Evolutionary conservation across 2,888 invertebrate species (phyloP).

Genomic region (Schizotus pectinicornis): DNA sequence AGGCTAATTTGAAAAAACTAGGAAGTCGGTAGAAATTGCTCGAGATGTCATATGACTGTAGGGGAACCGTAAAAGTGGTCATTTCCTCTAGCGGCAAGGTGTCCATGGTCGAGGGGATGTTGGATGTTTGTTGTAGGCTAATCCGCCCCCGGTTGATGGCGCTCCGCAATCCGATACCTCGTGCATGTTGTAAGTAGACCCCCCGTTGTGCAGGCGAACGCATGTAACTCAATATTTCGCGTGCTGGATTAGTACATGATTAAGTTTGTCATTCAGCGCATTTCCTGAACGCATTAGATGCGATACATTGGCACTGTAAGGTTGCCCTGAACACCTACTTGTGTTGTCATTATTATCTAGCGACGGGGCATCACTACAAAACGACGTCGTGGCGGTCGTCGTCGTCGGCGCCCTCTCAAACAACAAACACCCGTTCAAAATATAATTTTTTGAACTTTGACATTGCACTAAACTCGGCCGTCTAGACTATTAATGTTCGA

Average conservation of each 20-base stretch:
- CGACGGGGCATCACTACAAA: neutral
- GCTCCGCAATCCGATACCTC: too few species aligned
- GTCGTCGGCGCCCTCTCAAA: neutral
- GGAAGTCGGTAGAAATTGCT: too few species aligned
- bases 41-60: too few species aligned
- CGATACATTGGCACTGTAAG: conserved; percentile 14
- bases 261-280: neutral
- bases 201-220: neutral
- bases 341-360: neutral
- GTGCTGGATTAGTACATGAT: conserved; percentile 13
- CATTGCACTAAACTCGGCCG: conserved; percentile 36
- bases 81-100: too few species aligned
- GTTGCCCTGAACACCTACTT: conserved; percentile 7
- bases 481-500: conserved; percentile 43
- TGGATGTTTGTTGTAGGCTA: too few species aligned
- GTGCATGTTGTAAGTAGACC: too few species aligned
- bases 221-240: conserved; percentile 24
- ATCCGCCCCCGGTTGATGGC: too few species aligned
- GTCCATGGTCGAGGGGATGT: too few species aligned
- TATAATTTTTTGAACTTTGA: conserved; percentile 31
- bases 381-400: neutral
- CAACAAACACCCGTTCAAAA: too few species aligned
- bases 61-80: too few species aligned
- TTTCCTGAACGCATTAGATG: conserved; percentile 4
- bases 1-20: too few species aligned